phyloP scores from a whole-genome alignment of 2,888 invertebrate species.

The Stenoptilia bipunctidactyla region DNA sequence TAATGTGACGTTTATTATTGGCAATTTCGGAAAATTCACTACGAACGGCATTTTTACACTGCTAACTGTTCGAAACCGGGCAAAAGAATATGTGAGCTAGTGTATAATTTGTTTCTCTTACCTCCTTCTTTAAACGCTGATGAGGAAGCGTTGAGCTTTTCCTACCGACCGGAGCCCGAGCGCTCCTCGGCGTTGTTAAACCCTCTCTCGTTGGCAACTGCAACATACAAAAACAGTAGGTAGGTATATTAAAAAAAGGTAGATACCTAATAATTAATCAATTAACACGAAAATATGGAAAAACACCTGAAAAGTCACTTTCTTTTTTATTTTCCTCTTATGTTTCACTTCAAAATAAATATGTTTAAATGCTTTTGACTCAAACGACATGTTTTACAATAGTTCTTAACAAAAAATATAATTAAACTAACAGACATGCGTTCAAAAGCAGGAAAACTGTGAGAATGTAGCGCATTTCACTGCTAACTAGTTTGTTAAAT shows the following conservation, averaged over 20 bases:
- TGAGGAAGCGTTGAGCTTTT: constrained; percentile 56
- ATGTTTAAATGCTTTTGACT: constrained; percentile 39
- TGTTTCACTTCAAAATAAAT: constrained; percentile 51
- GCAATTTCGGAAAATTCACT: too few species aligned
- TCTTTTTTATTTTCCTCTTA: constrained; percentile 43
- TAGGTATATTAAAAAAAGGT: neutral
- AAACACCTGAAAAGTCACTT: constrained; percentile 51
- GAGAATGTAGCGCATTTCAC: neutral
- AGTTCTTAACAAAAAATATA: constrained; percentile 6
- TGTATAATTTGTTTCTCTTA: too few species aligned
- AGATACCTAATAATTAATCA: neutral
- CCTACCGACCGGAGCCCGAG: constrained; percentile 52
- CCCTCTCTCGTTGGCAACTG: constrained; percentile 59
- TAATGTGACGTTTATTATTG: too few species aligned
- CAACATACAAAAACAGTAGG: constrained; percentile 12
- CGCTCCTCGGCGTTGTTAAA: constrained; percentile 59
- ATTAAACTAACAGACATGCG: constrained; percentile 14
- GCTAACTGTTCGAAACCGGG: too few species aligned
- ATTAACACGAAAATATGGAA: neutral
- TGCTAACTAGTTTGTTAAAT: neutral
- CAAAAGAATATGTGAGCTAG: too few species aligned
- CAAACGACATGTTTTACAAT: constrained; percentile 37
- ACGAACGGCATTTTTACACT: too few species aligned
- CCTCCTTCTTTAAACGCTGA: constrained; percentile 59
- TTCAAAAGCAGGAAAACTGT: constrained; percentile 21